phyloP scores from a whole-genome alignment of 2,888 invertebrate species.

The Ferrisia virgata region DNA sequence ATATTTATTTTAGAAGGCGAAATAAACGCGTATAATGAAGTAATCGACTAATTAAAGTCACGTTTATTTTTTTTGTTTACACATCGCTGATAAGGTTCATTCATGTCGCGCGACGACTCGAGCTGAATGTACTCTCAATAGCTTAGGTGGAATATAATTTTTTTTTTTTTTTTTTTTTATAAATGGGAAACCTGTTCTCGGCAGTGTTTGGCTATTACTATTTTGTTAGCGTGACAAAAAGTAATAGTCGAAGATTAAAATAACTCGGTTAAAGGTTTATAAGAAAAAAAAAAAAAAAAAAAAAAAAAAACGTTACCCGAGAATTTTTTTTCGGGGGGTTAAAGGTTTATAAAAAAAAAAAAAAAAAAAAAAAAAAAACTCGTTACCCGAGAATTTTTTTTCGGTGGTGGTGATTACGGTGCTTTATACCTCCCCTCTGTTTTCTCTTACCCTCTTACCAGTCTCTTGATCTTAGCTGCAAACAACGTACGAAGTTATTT shows the following conservation, averaged over 20 bases:
- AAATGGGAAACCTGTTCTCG: background rate
- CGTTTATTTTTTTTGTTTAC: slow-evolving; percentile 17
- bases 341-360: no score
- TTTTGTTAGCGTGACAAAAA: background rate
- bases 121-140: no score
- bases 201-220: background rate
- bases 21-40: background rate
- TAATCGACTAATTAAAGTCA: background rate
- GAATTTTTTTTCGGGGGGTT: no score
- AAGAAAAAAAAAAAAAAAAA: background rate
- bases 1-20: background rate
- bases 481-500: background rate
- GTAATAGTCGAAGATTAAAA: background rate
- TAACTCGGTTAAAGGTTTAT: background rate
- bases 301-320: background rate
- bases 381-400: no score
- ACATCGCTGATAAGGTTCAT: background rate
- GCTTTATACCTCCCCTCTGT: no score
- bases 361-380: no score
- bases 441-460: no score
- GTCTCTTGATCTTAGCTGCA: no score
- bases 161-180: background rate
- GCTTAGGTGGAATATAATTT: no score
- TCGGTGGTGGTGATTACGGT: no score
- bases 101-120: background rate